Percentiles rank a stretch among this genome's conserved stretches.
phyloP scores from a whole-genome alignment of 2,797 vertebrate species.

The Masticophis lateralis region DNA sequence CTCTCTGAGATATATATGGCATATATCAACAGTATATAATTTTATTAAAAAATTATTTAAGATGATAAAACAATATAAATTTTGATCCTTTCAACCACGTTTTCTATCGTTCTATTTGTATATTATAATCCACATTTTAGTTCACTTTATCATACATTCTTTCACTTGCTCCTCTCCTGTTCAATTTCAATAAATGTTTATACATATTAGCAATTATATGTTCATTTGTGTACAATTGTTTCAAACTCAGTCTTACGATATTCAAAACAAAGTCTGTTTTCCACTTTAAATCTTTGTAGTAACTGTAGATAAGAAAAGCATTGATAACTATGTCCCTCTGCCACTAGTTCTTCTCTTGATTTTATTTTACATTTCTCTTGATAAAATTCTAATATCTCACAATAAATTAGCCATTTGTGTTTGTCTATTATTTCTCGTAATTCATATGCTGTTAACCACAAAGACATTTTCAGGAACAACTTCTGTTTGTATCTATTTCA shows the following conservation, averaged over 20 bases:
- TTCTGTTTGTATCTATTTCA: background rate
- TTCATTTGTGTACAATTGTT: background rate
- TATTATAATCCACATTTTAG: background rate
- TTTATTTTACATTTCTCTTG: background rate
- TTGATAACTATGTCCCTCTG: background rate
- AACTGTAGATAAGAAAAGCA: background rate
- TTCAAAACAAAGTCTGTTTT: background rate
- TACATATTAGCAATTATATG: background rate
- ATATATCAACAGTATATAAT: background rate
- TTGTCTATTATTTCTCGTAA: background rate
- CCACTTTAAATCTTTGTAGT: background rate
- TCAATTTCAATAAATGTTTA: background rate
- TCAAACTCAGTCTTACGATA: background rate
- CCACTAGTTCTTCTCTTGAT: background rate
- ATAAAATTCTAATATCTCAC: background rate
- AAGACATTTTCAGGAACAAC: background rate
- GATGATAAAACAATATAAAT: background rate
- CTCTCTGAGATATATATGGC: too few species aligned
- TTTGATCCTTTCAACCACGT: background rate
- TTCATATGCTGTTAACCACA: background rate
- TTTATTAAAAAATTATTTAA: background rate
- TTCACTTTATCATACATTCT: background rate
- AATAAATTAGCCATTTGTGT: background rate
- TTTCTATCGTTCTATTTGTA: background rate
- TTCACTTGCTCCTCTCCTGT: background rate